Percentiles rank a stretch among this genome's conserved stretches.
phyloP scores from a whole-genome alignment of 2,888 invertebrate species.

The Diplolepis rosae region DNA sequence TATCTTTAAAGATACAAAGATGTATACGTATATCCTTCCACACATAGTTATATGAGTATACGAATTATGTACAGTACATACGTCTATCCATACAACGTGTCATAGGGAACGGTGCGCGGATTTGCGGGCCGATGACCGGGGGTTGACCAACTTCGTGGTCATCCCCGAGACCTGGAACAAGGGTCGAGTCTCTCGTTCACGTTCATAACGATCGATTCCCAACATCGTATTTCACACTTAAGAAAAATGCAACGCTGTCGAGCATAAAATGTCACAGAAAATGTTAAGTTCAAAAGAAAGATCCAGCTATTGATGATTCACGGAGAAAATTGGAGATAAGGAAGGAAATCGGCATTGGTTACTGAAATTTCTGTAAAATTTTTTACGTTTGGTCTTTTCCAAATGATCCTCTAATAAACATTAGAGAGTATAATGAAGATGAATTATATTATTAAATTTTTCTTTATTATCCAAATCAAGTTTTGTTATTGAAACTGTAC shows the following conservation, averaged over 20 bases:
- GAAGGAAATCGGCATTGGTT: no score
- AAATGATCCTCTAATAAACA: no score
- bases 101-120: conserved; percentile 26
- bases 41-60: not conserved
- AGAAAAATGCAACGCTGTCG: not conserved
- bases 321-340: no score
- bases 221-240: not conserved
- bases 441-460: no score
- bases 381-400: no score
- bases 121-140: conserved; percentile 29
- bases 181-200: conserved; percentile 1
- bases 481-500: no score
- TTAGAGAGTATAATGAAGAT: no score
- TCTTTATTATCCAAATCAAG: no score
- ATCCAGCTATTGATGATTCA: no score
- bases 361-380: no score
- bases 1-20: not conserved
- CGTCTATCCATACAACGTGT: conserved; percentile 26
- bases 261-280: not conserved
- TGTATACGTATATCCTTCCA: no score
- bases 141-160: conserved; percentile 32
- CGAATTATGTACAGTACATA: not conserved
- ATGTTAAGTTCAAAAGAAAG: not conserved
- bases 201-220: conserved; percentile 25
- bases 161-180: conserved; percentile 16